phyloP scores from a whole-genome alignment of 2,797 vertebrate species.

The Eidolon dupreanum region DNA sequence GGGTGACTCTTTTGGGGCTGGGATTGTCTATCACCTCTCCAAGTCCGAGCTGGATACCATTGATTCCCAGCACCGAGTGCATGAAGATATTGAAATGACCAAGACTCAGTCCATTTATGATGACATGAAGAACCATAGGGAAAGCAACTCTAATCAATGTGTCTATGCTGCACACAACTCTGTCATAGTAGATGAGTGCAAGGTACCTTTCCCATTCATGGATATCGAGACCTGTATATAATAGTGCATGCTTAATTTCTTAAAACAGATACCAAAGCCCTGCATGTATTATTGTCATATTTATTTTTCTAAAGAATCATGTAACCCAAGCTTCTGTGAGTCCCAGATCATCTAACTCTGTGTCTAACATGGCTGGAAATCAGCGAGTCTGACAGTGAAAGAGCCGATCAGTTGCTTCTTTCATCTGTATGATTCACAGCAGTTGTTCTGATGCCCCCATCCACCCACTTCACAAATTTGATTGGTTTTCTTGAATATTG shows the following conservation, averaged over 20 bases:
- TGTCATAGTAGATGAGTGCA: constrained; percentile 98
- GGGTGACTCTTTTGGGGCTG: constrained; percentile 98
- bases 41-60: constrained; percentile 95
- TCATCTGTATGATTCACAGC: background rate
- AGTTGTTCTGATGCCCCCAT: background rate
- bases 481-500: constrained; percentile 31
- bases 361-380: constrained; percentile 68
- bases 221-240: constrained; percentile 96
- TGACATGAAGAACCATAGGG: constrained; percentile 98
- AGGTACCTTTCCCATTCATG: constrained; percentile 97
- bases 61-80: constrained; percentile 92
- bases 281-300: constrained; percentile 83
- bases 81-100: constrained; percentile 97
- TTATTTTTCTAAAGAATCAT: constrained; percentile 79
- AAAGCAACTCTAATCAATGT: constrained; percentile 99
- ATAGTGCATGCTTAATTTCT: constrained; percentile 83
- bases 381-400: constrained; percentile 52
- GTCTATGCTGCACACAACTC: constrained; percentile 98
- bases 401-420: constrained; percentile 31
- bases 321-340: constrained; percentile 85
- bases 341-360: constrained; percentile 80
- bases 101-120: constrained; percentile 97
- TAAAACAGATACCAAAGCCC: constrained; percentile 64
- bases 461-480: background rate
- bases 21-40: constrained; percentile 98